These are phyloP conservation scores for Percopsis omiscomaycus DNA, from an alignment of 2,797 vertebrate species.

Conservation along the genomic window DNA sequence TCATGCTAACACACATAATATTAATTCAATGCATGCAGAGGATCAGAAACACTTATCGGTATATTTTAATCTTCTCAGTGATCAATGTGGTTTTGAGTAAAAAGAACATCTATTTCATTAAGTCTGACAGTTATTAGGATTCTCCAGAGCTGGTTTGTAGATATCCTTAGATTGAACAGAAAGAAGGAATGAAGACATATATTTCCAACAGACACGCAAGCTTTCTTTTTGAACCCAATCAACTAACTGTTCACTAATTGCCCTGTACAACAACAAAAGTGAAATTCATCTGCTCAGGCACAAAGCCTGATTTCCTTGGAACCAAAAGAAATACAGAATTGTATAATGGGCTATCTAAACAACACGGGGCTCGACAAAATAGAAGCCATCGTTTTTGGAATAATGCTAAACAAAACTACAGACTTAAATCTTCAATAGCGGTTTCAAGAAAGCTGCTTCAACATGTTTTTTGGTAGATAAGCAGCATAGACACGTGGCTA, in stretches of 20 bases:
- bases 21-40: constrained; percentile 56
- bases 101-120: constrained; percentile 42
- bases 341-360: too few relatives aligned
- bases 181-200: constrained; percentile 59
- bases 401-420: too few relatives aligned
- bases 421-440: too few relatives aligned
- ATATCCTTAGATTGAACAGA: constrained; percentile 59
- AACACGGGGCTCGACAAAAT: too few relatives aligned
- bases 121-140: constrained; percentile 61
- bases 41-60: constrained; percentile 45
- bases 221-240: constrained; percentile 71
- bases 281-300: constrained; percentile 51
- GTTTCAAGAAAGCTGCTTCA: too few relatives aligned
- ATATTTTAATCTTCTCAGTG: constrained; percentile 10
- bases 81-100: constrained; percentile 5
- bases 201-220: constrained; percentile 58
- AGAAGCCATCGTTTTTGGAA: too few relatives aligned
- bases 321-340: too few relatives aligned
- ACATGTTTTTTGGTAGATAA: too few relatives aligned
- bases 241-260: constrained; percentile 70
- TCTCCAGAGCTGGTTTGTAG: constrained; percentile 58
- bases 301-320: too few relatives aligned
- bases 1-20: constrained; percentile 81
- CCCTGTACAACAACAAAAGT: constrained; percentile 59
- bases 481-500: too few relatives aligned